A percentile compares a stretch with the other conserved stretches of the same genome.
Conservation (phyloP, 2,797 vertebrate species). For the Tenualosa ilisha region DNA sequence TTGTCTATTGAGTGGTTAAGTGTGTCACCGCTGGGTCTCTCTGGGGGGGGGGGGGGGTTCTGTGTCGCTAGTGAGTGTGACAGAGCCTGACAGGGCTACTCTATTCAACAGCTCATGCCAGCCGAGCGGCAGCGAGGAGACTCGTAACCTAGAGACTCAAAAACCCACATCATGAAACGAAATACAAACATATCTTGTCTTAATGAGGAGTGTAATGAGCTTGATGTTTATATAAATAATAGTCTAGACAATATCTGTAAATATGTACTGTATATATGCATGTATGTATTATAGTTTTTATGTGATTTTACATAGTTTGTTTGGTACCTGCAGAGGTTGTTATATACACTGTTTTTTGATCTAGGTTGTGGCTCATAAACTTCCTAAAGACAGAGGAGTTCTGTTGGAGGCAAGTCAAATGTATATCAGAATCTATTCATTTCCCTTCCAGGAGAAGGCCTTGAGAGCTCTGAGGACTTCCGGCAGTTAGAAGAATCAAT, state of each 20-base stretch:
- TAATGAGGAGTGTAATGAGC: neutral
- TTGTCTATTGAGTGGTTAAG: neutral
- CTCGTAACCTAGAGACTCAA: neutral
- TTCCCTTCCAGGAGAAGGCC: conserved; percentile 41
- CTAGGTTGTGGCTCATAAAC: too few species aligned
- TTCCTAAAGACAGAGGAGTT: too few species aligned
- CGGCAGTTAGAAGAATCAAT: conserved; percentile 48
- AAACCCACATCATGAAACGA: neutral
- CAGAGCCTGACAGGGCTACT: neutral
- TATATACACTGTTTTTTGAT: neutral
- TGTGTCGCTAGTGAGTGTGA: neutral
- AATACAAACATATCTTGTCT: neutral
- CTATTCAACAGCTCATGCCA: neutral
- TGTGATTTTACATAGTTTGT: neutral
- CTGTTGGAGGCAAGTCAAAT: too few species aligned
- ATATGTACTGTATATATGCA: too few species aligned
- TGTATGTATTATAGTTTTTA: neutral
- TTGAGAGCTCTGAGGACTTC: conserved; percentile 50
- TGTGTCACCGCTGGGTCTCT: neutral
- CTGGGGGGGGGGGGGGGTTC: neutral
- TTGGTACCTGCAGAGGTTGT: neutral
- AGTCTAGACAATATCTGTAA: too few species aligned
- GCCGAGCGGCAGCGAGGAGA: too few species aligned
- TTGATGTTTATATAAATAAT: too few species aligned
- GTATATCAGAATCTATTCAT: too few species aligned